These are phyloP conservation scores for Arion vulgaris DNA, from an alignment of 1,140 invertebrate species.

Conservation along the genomic window DNA sequence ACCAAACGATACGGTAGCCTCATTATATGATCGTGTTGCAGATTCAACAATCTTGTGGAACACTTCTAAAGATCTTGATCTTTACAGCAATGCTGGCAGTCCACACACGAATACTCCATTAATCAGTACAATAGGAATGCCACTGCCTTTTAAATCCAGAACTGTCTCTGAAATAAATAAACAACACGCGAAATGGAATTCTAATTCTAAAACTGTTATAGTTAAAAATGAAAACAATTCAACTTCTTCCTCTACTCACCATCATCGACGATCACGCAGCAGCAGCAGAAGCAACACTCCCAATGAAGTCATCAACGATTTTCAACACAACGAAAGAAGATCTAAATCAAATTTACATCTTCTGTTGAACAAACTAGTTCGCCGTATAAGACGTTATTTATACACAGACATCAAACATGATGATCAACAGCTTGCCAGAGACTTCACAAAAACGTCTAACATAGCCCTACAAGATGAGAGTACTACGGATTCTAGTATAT, in stretches of 20 bases:
- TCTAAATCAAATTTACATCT: not conserved
- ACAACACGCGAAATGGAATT: not conserved
- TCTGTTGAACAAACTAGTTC: not conserved
- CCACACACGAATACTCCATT: not conserved
- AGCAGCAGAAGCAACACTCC: not conserved
- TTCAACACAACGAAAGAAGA: not conserved
- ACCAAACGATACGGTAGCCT: slow-evolving; percentile 14
- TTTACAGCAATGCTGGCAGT: not conserved
- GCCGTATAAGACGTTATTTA: not conserved
- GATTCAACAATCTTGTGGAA: slow-evolving; percentile 42
- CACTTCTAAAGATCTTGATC: slow-evolving; percentile 11
- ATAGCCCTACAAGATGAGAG: too few relatives aligned
- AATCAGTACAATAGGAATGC: not conserved
- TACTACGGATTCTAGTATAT: too few relatives aligned
- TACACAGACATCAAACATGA: too few relatives aligned
- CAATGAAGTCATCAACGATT: not conserved
- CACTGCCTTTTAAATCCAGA: not conserved
- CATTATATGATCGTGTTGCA: slow-evolving; percentile 31
- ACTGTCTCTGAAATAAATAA: not conserved
- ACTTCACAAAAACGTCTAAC: too few relatives aligned
- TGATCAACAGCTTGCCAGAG: too few relatives aligned
- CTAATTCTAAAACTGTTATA: not conserved
- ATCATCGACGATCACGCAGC: not conserved
- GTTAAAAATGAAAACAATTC: not conserved
- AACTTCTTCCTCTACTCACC: not conserved